phyloP scores from a whole-genome alignment of 2,797 vertebrate species.

The Mus caroli region DNA sequence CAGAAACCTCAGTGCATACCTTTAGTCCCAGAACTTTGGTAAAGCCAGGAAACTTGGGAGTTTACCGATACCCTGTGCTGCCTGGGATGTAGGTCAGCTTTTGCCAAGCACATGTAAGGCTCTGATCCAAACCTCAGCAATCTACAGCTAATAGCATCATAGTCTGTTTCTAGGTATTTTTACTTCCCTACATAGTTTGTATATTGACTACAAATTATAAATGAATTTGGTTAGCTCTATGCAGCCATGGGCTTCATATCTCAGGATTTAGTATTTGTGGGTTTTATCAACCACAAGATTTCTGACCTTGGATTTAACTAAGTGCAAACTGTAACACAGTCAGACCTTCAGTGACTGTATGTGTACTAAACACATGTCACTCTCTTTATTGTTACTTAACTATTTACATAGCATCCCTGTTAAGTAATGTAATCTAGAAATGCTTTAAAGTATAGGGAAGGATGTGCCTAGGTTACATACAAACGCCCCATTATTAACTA shows the following conservation, averaged over 20 bases:
- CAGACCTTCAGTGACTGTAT: neutral
- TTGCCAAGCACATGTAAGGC: neutral
- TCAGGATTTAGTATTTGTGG: neutral
- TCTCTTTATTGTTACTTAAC: neutral
- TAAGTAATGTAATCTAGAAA: neutral
- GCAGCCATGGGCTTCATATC: neutral
- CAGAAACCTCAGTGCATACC: neutral
- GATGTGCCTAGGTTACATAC: neutral
- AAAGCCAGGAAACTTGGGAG: neutral
- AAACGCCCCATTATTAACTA: neutral
- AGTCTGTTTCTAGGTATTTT: neutral
- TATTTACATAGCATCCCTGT: neutral
- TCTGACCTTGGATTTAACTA: neutral
- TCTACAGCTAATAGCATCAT: neutral
- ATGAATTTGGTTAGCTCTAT: neutral
- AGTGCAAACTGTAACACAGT: neutral
- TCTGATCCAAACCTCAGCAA: neutral
- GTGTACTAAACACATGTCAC: neutral
- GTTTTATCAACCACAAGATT: neutral
- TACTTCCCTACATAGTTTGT: neutral
- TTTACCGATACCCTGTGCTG: neutral
- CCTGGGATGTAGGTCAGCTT: neutral
- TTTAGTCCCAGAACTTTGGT: neutral
- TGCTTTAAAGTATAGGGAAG: neutral
- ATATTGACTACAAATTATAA: constrained; percentile 10